Evolutionary conservation across 2,797 vertebrate genomes (phyloP).

Genomic region (Hipposideros larvatus): DNA sequence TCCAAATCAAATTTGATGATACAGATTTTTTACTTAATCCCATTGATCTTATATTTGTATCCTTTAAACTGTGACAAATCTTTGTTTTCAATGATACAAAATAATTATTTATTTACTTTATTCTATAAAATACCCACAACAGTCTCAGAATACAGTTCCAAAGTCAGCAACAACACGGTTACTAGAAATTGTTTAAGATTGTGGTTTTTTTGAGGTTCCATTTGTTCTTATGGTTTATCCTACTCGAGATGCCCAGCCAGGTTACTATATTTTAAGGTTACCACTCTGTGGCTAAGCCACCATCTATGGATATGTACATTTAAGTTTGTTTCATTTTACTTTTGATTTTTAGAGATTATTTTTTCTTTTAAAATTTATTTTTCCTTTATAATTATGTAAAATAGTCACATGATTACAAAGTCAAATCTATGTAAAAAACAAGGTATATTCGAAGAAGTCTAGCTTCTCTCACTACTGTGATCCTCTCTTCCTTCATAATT

Average conservation of each 20-base stretch:
- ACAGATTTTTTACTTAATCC: not conserved
- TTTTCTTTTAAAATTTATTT: constrained; percentile 43
- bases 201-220: not conserved
- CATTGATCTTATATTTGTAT: not conserved
- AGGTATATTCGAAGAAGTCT: not conserved
- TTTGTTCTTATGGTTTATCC: not conserved
- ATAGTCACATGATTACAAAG: not conserved
- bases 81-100: constrained; percentile 1
- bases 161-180: not conserved
- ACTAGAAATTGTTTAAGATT: not conserved
- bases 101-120: not conserved
- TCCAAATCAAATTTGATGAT: not conserved
- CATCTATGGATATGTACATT: not conserved
- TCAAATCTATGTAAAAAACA: not conserved
- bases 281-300: not conserved
- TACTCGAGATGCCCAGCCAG: not conserved
- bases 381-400: not conserved
- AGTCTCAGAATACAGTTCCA: not conserved
- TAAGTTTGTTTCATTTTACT: constrained; percentile 1
- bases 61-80: constrained; percentile 1
- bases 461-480: not conserved
- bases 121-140: not conserved
- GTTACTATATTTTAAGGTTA: not conserved
- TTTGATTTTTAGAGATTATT: constrained; percentile 16
- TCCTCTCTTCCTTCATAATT: not conserved